Percentiles rank a stretch among this genome's conserved stretches.
These are phyloP conservation scores for Carcharodon carcharias DNA, from an alignment of 2,797 vertebrate species.

Conservation along the genomic window DNA sequence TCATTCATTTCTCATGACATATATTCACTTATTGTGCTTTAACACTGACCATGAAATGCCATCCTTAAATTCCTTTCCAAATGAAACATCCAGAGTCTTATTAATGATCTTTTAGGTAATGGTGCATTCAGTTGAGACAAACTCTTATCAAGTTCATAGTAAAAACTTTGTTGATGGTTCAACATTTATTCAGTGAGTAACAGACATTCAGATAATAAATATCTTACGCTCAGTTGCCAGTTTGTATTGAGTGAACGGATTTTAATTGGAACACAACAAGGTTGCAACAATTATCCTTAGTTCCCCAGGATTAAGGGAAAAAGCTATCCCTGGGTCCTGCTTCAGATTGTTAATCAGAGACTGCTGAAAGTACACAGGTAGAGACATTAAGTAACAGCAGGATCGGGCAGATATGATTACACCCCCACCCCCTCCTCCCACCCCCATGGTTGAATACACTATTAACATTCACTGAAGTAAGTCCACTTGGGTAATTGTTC, in stretches of 20 bases:
- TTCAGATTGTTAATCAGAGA: background rate
- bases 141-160: background rate
- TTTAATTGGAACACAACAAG: background rate
- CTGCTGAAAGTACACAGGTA: background rate
- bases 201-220: background rate
- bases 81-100: background rate
- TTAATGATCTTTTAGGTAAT: background rate
- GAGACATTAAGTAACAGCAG: background rate
- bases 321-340: background rate
- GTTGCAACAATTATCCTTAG: background rate
- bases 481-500: background rate
- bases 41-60: background rate
- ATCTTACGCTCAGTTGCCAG: background rate
- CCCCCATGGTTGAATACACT: too few relatives aligned
- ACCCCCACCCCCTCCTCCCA: too few relatives aligned
- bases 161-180: background rate
- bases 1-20: background rate
- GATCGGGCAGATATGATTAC: background rate
- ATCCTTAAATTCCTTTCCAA: background rate
- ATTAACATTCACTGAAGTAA: background rate
- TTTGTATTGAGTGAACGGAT: background rate
- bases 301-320: background rate
- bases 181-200: background rate
- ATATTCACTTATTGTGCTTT: background rate
- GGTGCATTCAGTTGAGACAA: background rate